Conservation (phyloP, 2,797 vertebrate species). For the Onychomys torridus region DNA sequence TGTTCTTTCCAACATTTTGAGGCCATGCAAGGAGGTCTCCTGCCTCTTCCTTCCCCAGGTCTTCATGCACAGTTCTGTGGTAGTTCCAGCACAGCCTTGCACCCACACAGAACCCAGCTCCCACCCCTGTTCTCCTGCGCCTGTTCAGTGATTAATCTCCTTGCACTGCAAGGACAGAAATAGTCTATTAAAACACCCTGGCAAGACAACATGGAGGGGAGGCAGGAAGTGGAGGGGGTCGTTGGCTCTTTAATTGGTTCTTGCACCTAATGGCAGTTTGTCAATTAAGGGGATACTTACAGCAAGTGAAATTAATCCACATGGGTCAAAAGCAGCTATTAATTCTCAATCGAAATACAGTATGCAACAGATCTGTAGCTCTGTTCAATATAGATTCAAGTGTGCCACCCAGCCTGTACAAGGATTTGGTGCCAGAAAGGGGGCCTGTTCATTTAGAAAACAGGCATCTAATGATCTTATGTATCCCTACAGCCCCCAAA, state of each 20-base stretch:
- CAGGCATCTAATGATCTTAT: not conserved
- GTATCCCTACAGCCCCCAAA: rapidly evolving
- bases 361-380: conserved; percentile 86
- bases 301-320: conserved; percentile 90
- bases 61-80: not conserved
- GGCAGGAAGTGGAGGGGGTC: conserved; percentile 76
- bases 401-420: conserved; percentile 17
- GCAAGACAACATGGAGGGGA: conserved; percentile 79
- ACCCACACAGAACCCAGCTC: not conserved
- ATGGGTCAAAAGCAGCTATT: conserved; percentile 90
- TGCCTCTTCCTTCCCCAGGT: not conserved
- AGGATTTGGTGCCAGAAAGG: not conserved
- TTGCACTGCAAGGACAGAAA: conserved; percentile 79
- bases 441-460: not conserved
- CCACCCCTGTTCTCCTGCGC: conserved; percentile 72
- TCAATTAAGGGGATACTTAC: conserved; percentile 89
- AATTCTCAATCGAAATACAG: conserved; percentile 91
- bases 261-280: conserved; percentile 89
- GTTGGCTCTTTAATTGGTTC: conserved; percentile 88
- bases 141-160: conserved; percentile 84
- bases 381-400: conserved; percentile 84
- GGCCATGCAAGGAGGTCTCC: conserved; percentile 41
- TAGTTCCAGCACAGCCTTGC: conserved; percentile 28
- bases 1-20: conserved; percentile 24
- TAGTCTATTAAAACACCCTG: conserved; percentile 82